Conservation (phyloP, 2,797 vertebrate genomes). For the Glyptemys insculpta region DNA sequence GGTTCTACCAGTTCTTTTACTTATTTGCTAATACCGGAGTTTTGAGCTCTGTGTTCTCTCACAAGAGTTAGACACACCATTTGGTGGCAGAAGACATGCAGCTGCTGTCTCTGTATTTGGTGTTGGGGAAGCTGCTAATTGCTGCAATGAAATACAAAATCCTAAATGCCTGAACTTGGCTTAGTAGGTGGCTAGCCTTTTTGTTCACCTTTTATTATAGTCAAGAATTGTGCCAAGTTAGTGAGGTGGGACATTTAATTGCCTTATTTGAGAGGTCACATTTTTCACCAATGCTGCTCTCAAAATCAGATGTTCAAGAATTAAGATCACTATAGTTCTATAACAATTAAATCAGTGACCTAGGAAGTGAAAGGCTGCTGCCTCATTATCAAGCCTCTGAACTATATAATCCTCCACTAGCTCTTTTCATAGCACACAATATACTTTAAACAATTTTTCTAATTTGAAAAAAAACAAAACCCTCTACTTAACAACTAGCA, state of each 20-base stretch:
- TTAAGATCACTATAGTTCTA: not conserved
- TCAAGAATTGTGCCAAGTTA: not conserved
- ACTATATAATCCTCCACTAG: not conserved
- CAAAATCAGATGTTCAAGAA: not conserved
- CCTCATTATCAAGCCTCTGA: not conserved
- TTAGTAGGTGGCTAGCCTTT: not conserved
- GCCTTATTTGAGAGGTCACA: not conserved
- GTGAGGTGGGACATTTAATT: not conserved
- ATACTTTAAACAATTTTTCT: not conserved
- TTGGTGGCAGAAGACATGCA: rapidly evolving
- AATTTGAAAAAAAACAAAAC: not conserved
- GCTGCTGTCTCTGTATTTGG: not conserved
- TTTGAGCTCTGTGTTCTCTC: constrained; percentile 27
- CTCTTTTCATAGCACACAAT: not conserved
- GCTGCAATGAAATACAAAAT: constrained; percentile 21
- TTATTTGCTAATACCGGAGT: not conserved
- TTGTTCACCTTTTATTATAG: not conserved
- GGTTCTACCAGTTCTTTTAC: not conserved
- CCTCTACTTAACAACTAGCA: not conserved
- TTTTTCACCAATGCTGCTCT: not conserved
- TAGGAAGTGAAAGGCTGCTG: not conserved
- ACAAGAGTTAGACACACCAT: not conserved
- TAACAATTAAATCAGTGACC: not conserved
- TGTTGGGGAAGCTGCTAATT: not conserved
- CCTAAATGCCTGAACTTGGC: not conserved